Evolutionary conservation across 2,888 invertebrate species (phyloP), one percentile per base, ranked within the genome.

Genomic region (Pachliopta kotzebuea): DNA sequence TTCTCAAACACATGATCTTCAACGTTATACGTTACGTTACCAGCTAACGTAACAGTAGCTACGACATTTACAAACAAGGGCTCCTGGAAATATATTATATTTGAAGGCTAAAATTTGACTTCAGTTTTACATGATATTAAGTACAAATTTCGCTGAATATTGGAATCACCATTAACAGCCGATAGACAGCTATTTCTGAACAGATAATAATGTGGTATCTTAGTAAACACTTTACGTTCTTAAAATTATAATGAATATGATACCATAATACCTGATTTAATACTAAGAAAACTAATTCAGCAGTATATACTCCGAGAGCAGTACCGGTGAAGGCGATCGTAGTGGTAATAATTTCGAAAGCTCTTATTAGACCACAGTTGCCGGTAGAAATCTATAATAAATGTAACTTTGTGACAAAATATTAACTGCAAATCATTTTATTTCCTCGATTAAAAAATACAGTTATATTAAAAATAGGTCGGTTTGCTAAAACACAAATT

Each of bases 361-460:
- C 87, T 69, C 86, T 83, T 63, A 91, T 87, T 0, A 90, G 78
- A n/a, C 91, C 91, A 68, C 90, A 90, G 66, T 80, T 85, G 2
- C 90, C 90, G 7, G 85, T 88, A 2, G 86, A 83, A 68, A 91
- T 86, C 90, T 91, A 70, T 37, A 71, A 45, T 26, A 37, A 23
- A 56, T 17, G 21, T 20, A 56, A 20, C 14, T 53, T 18, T 14
- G 9, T 37, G 2, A 37, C 4, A 37, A 37, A 37, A 18, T 2
- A 45, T 45, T 45, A 4, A 4, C n/a, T n/a, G n/a, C 8, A n/a
- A 45, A 45, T 45, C 18, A n/a, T 14, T n/a, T 45, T 45, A 4
- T 42, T n/a, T 45, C 6, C 45, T 1, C 18, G 18, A 45, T 45
- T 42, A 18, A 3, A 26, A 26, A 26, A 26, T 18, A 2, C 18